These are phyloP conservation scores for Austrolebias charrua DNA, from an alignment of 2,797 vertebrate species.

Conservation along the genomic window DNA sequence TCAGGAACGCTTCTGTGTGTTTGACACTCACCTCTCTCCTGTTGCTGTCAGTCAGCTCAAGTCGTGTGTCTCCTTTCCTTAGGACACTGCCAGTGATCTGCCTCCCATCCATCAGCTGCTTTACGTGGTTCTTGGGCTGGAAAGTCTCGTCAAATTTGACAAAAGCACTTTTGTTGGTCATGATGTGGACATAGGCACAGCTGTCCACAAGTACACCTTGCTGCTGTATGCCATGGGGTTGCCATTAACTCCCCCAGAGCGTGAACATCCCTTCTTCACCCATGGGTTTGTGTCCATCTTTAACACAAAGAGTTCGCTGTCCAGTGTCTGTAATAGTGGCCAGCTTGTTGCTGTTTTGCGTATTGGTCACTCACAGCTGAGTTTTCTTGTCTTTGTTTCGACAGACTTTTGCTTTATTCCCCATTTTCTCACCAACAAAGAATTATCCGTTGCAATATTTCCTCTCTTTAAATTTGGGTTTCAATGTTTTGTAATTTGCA, in stretches of 20 bases:
- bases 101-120: conserved; percentile 3
- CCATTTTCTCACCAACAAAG: no score
- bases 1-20: no score
- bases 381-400: no score
- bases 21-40: no score
- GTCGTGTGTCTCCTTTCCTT: no score
- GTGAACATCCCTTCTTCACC: not conserved
- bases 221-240: no score
- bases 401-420: no score
- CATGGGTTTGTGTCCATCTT: not conserved
- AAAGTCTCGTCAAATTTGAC: conserved; percentile 8
- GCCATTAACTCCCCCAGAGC: not conserved
- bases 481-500: no score
- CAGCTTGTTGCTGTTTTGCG: not conserved
- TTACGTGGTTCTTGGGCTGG: not conserved
- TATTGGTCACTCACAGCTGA: no score
- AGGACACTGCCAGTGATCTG: not conserved
- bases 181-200: conserved; percentile 6
- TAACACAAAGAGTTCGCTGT: not conserved
- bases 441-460: no score
- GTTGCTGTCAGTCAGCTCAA: no score
- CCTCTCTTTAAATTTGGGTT: no score
- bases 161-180: not conserved
- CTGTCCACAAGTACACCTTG: not conserved
- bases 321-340: not conserved